These are phyloP conservation scores for Cercocebus atys DNA, from an alignment of 2,113 vertebrate genomes.

Conservation along the genomic window DNA sequence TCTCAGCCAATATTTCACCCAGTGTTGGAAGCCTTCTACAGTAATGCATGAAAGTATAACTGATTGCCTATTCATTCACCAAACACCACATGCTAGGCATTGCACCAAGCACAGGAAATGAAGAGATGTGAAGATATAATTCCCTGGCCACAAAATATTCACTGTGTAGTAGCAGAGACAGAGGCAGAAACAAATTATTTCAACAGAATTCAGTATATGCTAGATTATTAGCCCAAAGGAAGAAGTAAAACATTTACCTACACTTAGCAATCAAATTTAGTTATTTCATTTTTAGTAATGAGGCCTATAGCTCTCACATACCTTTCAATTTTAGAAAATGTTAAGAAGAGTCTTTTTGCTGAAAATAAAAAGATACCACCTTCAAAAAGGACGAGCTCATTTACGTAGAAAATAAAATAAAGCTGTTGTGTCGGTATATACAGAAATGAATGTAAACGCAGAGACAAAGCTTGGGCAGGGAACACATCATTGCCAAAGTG, in stretches of 20 bases:
- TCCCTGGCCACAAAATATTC: neutral
- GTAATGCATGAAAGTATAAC: neutral
- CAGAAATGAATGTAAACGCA: neutral
- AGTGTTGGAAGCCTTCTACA: neutral
- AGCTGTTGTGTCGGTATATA: neutral
- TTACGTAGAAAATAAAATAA: neutral
- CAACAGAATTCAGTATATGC: neutral
- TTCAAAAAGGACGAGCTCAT: slow-evolving; percentile 6
- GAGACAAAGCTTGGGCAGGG: neutral
- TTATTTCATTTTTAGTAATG: slow-evolving; percentile 1
- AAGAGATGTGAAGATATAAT: neutral
- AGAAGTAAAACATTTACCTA: neutral
- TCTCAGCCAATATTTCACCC: neutral
- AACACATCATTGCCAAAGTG: rapidly evolving
- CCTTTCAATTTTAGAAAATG: neutral
- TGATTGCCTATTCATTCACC: neutral
- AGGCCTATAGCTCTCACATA: neutral
- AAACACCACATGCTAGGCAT: neutral
- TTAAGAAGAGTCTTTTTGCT: neutral
- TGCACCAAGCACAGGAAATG: neutral
- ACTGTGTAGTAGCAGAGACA: neutral
- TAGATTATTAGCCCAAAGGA: neutral
- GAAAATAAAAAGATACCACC: neutral
- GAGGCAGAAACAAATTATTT: slow-evolving; percentile 38
- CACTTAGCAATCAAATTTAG: neutral